These are phyloP conservation scores for Lycopodina hypogea DNA, from an alignment of 37 sponge, comb jelly and placozoan genomes.

Conservation along the genomic window DNA sequence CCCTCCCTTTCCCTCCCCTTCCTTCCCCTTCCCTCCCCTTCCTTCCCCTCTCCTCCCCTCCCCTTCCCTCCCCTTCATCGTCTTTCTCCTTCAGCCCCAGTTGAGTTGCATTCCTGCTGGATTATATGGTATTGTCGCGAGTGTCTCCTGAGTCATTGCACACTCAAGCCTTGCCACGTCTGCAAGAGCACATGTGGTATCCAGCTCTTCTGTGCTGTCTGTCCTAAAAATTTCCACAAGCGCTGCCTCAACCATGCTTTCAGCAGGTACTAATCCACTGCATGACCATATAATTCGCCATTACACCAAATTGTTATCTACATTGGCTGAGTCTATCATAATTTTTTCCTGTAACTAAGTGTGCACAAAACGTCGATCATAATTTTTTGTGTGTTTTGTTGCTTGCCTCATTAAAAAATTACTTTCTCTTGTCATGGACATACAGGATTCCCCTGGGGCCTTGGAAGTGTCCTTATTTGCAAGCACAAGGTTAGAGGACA, in stretches of 20 bases:
- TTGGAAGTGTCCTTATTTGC: constrained; percentile 71
- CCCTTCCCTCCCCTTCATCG: not conserved
- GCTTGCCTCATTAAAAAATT: too few relatives aligned
- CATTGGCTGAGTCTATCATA: too few relatives aligned
- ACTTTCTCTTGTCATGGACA: not conserved
- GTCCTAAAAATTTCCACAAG: constrained; percentile 77
- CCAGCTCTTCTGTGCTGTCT: constrained; percentile 60
- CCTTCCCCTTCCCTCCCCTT: too few relatives aligned
- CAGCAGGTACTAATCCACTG: too few relatives aligned
- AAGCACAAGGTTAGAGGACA: constrained; percentile 43
- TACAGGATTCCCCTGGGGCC: constrained; percentile 26
- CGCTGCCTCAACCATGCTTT: constrained; percentile 75
- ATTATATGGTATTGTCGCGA: constrained; percentile 87
- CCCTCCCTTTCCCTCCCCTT: too few relatives aligned
- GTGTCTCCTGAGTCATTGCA: constrained; percentile 38
- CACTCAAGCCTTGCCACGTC: constrained; percentile 32
- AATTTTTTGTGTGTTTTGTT: too few relatives aligned
- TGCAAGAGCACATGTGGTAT: constrained; percentile 55
- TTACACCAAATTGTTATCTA: too few relatives aligned
- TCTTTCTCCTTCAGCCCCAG: constrained; percentile 45
- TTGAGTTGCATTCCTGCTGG: constrained; percentile 77
- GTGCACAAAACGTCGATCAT: too few relatives aligned
- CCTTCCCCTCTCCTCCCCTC: not conserved
- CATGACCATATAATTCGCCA: too few relatives aligned
- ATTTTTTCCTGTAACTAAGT: too few relatives aligned